These are phyloP conservation scores for Zaprionus nigranus DNA, from an alignment of 1,140 invertebrate genomes.

Conservation along the genomic window DNA sequence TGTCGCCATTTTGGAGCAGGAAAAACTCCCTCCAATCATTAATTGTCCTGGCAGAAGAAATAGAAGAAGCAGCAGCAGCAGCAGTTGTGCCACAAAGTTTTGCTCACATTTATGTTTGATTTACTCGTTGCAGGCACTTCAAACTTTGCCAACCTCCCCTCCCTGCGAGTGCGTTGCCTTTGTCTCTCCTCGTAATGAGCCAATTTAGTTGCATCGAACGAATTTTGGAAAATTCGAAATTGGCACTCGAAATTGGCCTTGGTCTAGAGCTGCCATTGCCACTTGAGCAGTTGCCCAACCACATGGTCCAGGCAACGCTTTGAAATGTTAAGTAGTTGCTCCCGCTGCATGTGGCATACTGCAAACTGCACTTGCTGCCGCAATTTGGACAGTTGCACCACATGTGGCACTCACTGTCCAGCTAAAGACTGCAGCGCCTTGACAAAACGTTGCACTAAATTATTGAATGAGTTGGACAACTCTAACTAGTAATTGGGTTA, in stretches of 20 bases:
- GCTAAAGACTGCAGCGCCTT: neutral
- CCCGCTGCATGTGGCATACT: neutral
- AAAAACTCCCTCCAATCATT: constrained; percentile 51
- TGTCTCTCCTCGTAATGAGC: constrained; percentile 74
- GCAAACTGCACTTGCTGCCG: neutral
- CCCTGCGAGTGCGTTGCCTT: constrained; percentile 12
- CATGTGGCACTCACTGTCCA: neutral
- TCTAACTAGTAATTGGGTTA: neutral
- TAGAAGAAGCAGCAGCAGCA: neutral
- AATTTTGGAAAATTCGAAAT: constrained; percentile 2
- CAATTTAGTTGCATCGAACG: constrained; percentile 79
- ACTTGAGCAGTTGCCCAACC: constrained; percentile 32
- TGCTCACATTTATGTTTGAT: constrained; percentile 47
- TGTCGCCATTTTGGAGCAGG: neutral
- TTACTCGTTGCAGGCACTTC: constrained; percentile 40
- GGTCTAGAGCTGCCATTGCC: constrained; percentile 30
- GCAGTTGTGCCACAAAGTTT: constrained; percentile 26
- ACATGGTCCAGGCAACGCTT: constrained; percentile 29
- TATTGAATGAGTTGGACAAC: neutral
- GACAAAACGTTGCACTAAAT: neutral
- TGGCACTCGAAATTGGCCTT: constrained; percentile 50
- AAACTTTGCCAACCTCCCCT: constrained; percentile 25
- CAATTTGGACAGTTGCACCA: neutral
- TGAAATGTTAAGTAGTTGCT: constrained; percentile 47
- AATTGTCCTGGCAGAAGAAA: constrained; percentile 53